Conservation (phyloP, 2,113 vertebrate species). For the Tenebrosternarchus preto region DNA sequence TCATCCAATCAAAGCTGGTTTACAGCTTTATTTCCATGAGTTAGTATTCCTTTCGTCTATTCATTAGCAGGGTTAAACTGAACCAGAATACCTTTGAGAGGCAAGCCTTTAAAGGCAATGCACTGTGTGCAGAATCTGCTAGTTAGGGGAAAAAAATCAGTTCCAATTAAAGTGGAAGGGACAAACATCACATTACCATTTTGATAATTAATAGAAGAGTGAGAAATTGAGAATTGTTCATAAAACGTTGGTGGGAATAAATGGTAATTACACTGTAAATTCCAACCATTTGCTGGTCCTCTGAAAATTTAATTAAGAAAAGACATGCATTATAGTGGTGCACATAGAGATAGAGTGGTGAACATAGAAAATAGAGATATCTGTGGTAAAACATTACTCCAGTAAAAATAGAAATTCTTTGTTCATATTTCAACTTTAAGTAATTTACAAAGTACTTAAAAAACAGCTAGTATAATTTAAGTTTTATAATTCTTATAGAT, state of each 20-base stretch:
- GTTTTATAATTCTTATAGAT: too few relatives aligned
- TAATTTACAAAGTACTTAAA: too few relatives aligned
- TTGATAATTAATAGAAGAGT: slow-evolving; percentile 52
- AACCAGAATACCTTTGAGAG: slow-evolving; percentile 44
- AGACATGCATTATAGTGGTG: too few relatives aligned
- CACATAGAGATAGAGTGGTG: too few relatives aligned
- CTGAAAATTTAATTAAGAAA: background rate
- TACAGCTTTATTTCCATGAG: slow-evolving; percentile 49
- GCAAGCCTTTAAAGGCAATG: slow-evolving; percentile 52
- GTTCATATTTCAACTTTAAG: too few relatives aligned
- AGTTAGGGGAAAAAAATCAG: slow-evolving; percentile 15
- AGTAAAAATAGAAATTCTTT: too few relatives aligned
- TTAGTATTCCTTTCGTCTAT: slow-evolving; percentile 55
- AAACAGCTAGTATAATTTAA: too few relatives aligned
- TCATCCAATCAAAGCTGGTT: slow-evolving; percentile 46
- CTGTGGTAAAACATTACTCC: too few relatives aligned
- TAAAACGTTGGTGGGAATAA: background rate
- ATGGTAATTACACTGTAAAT: background rate
- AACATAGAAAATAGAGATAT: too few relatives aligned
- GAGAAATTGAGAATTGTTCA: slow-evolving; percentile 20
- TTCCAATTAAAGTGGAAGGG: slow-evolving; percentile 50
- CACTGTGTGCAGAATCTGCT: slow-evolving; percentile 29
- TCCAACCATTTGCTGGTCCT: background rate
- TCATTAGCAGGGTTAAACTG: slow-evolving; percentile 53
- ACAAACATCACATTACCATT: slow-evolving; percentile 53